These are phyloP conservation scores for Rhinopithecus roxellana DNA, from an alignment of 2,113 vertebrate species.

Conservation along the genomic window DNA sequence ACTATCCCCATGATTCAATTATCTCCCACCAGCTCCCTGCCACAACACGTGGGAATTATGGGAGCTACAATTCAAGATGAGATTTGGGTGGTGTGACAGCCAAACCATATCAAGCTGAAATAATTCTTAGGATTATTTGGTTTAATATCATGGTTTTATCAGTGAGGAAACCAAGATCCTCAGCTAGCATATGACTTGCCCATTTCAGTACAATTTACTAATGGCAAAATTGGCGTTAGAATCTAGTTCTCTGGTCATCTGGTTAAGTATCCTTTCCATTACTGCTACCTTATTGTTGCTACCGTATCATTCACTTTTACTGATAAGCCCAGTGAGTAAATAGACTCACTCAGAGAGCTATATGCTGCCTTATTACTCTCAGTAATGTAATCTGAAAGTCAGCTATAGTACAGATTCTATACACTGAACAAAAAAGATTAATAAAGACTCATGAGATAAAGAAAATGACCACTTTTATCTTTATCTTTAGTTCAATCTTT, in stretches of 20 bases:
- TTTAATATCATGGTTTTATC: not conserved
- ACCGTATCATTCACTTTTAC: not conserved
- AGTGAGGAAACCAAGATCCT: not conserved
- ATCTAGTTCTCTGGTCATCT: not conserved
- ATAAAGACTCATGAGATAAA: constrained; percentile 27
- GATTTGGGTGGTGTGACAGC: too few relatives aligned
- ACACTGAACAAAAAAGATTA: constrained; percentile 14
- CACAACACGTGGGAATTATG: too few relatives aligned
- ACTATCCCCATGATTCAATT: too few relatives aligned
- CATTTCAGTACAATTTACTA: constrained; percentile 10
- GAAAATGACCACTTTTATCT: constrained; percentile 33
- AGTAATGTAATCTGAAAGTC: constrained; percentile 10
- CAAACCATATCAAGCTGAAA: not conserved
- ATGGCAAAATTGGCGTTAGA: not conserved
- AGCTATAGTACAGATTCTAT: not conserved
- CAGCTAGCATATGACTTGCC: not conserved
- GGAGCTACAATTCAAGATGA: too few relatives aligned
- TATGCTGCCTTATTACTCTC: not conserved
- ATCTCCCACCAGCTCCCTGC: too few relatives aligned
- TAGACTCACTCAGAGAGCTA: not conserved
- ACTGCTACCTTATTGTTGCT: not conserved
- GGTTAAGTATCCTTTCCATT: not conserved
- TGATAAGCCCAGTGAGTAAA: not conserved
- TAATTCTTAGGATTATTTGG: too few relatives aligned
- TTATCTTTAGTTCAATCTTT: constrained; percentile 63